Conservation (phyloP, 2,888 invertebrate genomes). For the Cetonia aurata region DNA sequence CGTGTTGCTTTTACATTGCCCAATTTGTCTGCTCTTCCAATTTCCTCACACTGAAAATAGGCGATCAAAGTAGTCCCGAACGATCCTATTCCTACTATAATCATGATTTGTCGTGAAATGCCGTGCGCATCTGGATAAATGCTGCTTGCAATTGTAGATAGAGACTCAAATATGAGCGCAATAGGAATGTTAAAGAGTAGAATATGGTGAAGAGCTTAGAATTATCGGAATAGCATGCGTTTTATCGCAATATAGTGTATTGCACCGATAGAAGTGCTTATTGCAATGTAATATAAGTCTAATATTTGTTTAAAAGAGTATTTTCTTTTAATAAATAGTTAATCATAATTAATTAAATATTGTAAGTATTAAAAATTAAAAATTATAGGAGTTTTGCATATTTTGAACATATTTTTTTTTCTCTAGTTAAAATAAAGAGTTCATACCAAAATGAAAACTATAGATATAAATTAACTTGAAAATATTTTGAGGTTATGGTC, state of each 20-base stretch:
- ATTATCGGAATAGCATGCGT: conserved; percentile 23
- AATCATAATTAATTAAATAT: no score
- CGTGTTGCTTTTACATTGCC: conserved; percentile 25
- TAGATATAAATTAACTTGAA: no score
- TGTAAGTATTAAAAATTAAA: no score
- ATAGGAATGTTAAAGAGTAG: not conserved
- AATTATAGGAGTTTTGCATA: no score
- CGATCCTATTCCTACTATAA: conserved; percentile 21
- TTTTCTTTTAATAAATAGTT: no score
- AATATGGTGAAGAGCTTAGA: conserved; percentile 13
- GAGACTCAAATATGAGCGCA: conserved; percentile 1
- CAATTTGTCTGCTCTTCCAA: conserved; percentile 13
- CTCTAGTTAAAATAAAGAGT: no score
- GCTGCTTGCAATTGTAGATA: conserved; percentile 2
- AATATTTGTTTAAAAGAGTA: no score
- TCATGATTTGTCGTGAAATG: conserved; percentile 14
- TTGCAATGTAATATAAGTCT: no score
- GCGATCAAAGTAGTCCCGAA: conserved; percentile 17
- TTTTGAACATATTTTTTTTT: no score
- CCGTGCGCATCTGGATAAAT: conserved; percentile 23
- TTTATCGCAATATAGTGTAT: not conserved
- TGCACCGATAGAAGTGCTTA: not conserved
- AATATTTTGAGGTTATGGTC: no score
- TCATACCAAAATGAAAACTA: no score
- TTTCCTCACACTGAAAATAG: conserved; percentile 7